Evolutionary conservation across 1,140 invertebrate species (phyloP), one percentile per base, ranked within the genome.

Genomic region (Drosophila hydei): DNA sequence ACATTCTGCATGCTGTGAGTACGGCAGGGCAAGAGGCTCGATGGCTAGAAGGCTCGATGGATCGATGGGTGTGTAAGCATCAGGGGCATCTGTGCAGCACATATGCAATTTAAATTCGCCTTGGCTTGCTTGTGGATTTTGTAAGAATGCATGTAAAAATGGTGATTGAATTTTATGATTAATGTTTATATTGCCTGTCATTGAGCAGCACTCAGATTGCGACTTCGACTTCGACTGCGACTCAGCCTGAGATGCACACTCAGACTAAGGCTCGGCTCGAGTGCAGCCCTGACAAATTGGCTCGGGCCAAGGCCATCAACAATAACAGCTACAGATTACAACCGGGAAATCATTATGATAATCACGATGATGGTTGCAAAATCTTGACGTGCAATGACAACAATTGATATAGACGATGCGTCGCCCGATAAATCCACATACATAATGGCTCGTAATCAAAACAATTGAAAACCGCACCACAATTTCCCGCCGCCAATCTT

Each of bases 101-200:
- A 27, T 16, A n/a, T 67, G 56, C 42, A 52, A 72, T 30, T 36
- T 36, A 8, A 2, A 3, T 8, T 51, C 9, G 48, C 69, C 45
- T 64, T 62, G 50, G 18, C 19, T 43, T 27, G 50, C 40, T 45
- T 16, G 30, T 18, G 23, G 48, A 80, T 84, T 75, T 78, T 74
- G 81, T 47, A 81, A 87, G 75, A 81, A 88, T 88, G 45, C 77
- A 81, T 88, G 81, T 88, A 75, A 87, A 80, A 88, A 78, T 85
- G 70, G 63, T 75, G 69, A 87, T 87, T 87, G 78, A 75, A 75
- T 88, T 67, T 77, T 78, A 72, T 81, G 81, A 87, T 87, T 78
- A 75, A 88, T 87, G 67, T 47, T 47, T 33, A 56, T 18, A 40
- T 50, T 51, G 62, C 43, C 51, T 75, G 81, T 77, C 81, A 84